Conservation (phyloP, 1,140 invertebrate genomes). For the Drosophila baimaii region DNA sequence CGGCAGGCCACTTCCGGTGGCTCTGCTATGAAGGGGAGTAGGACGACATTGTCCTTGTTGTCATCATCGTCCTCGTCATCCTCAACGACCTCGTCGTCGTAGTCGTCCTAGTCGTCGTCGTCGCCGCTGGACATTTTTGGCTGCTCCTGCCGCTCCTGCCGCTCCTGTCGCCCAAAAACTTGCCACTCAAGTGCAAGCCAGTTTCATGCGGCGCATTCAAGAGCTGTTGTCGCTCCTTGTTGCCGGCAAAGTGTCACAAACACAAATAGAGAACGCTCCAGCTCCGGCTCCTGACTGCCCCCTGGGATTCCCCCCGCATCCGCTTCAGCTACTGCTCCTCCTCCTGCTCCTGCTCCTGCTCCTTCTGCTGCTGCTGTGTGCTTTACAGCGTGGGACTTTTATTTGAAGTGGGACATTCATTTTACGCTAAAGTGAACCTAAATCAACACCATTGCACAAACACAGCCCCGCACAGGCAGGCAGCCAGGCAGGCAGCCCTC, state of each 20-base stretch:
- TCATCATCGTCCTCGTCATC: constrained; percentile 57
- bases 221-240: constrained; percentile 66
- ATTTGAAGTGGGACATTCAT: constrained; percentile 83
- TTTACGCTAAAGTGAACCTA: constrained; percentile 82
- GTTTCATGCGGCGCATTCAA: constrained; percentile 77
- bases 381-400: constrained; percentile 82
- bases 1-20: constrained; percentile 79
- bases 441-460: constrained; percentile 71
- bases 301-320: neutral
- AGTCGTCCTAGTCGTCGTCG: constrained; percentile 49
- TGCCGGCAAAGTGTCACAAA: constrained; percentile 72
- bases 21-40: neutral
- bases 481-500: neutral
- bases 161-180: constrained; percentile 35
- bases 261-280: constrained; percentile 67
- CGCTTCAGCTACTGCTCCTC: neutral
- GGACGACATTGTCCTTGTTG: constrained; percentile 49
- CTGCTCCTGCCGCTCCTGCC: neutral
- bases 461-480: neutral
- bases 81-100: constrained; percentile 54
- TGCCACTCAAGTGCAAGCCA: constrained; percentile 76
- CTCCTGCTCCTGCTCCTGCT: neutral
- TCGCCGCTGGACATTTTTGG: constrained; percentile 74
- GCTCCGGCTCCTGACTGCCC: constrained; percentile 36
- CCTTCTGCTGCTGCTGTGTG: constrained; percentile 62